These are phyloP conservation scores for Vanessa atalanta DNA, from an alignment of 1,140 invertebrate genomes.

Conservation along the genomic window DNA sequence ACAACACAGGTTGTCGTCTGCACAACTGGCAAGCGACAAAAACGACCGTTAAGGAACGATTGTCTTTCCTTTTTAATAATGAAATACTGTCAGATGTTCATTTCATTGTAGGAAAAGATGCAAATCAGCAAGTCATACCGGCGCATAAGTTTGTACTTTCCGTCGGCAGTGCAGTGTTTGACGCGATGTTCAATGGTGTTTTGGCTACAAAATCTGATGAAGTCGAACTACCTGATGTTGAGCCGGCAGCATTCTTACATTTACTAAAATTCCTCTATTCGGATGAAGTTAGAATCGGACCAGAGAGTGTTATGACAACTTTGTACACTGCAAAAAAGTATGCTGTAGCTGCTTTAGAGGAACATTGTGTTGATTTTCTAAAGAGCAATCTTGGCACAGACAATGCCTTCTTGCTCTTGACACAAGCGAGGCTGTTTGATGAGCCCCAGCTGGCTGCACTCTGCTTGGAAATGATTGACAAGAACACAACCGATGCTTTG, in stretches of 20 bases:
- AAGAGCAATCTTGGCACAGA: constrained; percentile 90
- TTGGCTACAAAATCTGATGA: constrained; percentile 85
- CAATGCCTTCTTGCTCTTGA: constrained; percentile 93
- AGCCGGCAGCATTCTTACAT: constrained; percentile 88
- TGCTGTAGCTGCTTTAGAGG: constrained; percentile 90
- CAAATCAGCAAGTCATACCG: constrained; percentile 87
- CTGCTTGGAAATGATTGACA: constrained; percentile 93
- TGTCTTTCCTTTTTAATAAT: constrained; percentile 91
- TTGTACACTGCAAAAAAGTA: constrained; percentile 94
- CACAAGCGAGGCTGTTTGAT: constrained; percentile 90
- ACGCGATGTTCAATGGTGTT: constrained; percentile 93
- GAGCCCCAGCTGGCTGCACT: constrained; percentile 88
- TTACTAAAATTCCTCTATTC: constrained; percentile 89
- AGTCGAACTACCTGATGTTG: constrained; percentile 91
- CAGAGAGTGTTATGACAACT: constrained; percentile 93
- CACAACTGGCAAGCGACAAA: constrained; percentile 87
- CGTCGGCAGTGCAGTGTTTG: constrained; percentile 91
- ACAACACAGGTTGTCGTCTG: constrained; percentile 68
- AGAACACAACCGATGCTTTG: constrained; percentile 90
- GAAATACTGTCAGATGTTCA: constrained; percentile 90
- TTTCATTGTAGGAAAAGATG: constrained; percentile 88
- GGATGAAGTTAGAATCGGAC: constrained; percentile 92
- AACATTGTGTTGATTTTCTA: constrained; percentile 92
- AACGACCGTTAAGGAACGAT: constrained; percentile 87
- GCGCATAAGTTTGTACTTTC: constrained; percentile 93